Conservation (phyloP, 2,113 vertebrate species). For the Syngnathus scovelli region DNA sequence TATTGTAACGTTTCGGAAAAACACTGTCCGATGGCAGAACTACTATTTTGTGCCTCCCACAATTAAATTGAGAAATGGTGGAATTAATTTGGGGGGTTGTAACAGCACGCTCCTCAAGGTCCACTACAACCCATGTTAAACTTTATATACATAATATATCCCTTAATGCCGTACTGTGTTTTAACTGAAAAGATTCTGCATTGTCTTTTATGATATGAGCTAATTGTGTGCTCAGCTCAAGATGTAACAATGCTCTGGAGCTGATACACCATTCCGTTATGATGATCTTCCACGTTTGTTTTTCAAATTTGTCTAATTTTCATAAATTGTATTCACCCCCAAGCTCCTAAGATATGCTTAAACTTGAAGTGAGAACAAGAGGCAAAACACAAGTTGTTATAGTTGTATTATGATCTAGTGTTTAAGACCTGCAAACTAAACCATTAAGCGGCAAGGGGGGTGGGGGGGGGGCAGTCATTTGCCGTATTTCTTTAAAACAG, state of each 20-base stretch:
- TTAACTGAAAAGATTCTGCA: not conserved
- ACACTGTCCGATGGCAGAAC: conserved; percentile 37
- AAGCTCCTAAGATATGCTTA: not conserved
- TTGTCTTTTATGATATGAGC: not conserved
- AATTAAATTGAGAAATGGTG: not conserved
- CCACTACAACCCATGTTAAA: too few species aligned
- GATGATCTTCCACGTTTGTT: not conserved
- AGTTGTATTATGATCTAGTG: conserved; percentile 15
- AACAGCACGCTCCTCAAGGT: not conserved
- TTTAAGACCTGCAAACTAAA: conserved; percentile 34
- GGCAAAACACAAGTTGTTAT: not conserved
- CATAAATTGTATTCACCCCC: not conserved
- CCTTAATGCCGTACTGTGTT: not conserved
- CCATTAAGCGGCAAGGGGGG: conserved; percentile 27
- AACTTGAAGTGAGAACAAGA: conserved; percentile 1
- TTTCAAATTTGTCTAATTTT: not conserved
- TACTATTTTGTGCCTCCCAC: conserved; percentile 21
- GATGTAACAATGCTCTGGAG: not conserved
- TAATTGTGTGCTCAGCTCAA: not conserved
- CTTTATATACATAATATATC: too few species aligned
- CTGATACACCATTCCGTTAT: not conserved
- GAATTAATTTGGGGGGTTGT: not conserved
- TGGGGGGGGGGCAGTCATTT: conserved; percentile 25
- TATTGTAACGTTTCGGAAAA: conserved; percentile 43
- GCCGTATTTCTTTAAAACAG: conserved; percentile 35